These are phyloP conservation scores for Tenrec ecaudatus DNA, from an alignment of 2,113 vertebrate species.

Conservation along the genomic window DNA sequence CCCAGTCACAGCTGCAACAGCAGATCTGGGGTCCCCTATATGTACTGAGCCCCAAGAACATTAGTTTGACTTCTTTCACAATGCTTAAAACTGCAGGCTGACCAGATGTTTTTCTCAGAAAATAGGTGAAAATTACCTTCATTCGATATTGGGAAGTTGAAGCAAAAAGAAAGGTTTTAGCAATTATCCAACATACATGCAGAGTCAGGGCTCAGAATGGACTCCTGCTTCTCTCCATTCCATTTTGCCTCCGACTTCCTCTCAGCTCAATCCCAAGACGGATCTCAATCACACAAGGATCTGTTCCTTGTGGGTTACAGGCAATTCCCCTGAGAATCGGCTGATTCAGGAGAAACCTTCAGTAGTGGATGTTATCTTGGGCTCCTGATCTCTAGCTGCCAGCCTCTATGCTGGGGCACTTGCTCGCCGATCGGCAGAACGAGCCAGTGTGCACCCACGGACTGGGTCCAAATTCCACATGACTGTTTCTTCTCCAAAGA, in stretches of 20 bases:
- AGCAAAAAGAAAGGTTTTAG: conserved; percentile 32
- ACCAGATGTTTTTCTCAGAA: conserved; percentile 31
- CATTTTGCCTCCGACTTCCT: background rate
- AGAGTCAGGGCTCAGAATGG: background rate
- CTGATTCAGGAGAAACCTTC: conserved; percentile 13
- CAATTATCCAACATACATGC: background rate
- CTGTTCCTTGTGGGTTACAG: conserved; percentile 60
- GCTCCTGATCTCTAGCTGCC: background rate
- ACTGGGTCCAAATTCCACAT: background rate
- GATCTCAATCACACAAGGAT: conserved; percentile 45
- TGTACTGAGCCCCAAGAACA: background rate
- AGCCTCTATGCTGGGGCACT: background rate
- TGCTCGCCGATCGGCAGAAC: background rate
- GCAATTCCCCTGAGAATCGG: conserved; percentile 27
- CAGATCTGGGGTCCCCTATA: background rate
- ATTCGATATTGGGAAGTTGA: conserved; percentile 45
- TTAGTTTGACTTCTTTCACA: background rate
- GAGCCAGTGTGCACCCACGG: background rate
- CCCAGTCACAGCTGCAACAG: no score
- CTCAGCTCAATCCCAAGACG: conserved; percentile 41
- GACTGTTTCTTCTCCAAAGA: background rate
- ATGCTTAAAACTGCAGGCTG: background rate
- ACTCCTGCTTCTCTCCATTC: background rate
- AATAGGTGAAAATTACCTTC: conserved; percentile 25
- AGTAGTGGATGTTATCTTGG: background rate